Conservation (phyloP, 2,888 invertebrate species). For the Thyatira batis region DNA sequence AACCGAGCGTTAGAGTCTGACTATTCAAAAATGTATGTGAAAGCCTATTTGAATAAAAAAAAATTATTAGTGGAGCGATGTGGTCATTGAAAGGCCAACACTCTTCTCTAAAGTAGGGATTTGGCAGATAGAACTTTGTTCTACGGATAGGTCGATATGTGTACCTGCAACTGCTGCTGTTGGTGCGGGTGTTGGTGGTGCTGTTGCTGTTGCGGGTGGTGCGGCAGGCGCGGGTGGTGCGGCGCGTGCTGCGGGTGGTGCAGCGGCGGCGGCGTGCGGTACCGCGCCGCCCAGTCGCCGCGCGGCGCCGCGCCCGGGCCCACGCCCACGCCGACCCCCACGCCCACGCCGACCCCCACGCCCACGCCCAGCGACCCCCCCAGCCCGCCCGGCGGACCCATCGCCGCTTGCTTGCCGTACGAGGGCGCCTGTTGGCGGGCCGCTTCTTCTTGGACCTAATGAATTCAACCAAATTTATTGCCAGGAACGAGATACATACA, state of each 20-base stretch:
- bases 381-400: slow-evolving; percentile 62
- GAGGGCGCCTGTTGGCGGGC: slow-evolving; percentile 94
- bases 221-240: slow-evolving; percentile 50
- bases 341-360: slow-evolving; percentile 51
- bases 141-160: background rate
- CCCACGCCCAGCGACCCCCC: slow-evolving; percentile 37
- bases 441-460: slow-evolving; percentile 93
- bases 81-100: too few species aligned
- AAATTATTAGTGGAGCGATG: too few species aligned
- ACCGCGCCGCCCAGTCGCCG: slow-evolving; percentile 85
- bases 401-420: slow-evolving; percentile 88
- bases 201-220: slow-evolving; percentile 17
- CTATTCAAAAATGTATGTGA: too few species aligned
- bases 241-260: slow-evolving; percentile 52
- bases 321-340: slow-evolving; percentile 47
- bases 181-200: slow-evolving; percentile 23
- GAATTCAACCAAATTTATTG: background rate
- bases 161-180: slow-evolving; percentile 32
- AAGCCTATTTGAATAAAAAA: too few species aligned
- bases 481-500: too few species aligned
- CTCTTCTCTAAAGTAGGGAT: too few species aligned
- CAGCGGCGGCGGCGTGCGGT: slow-evolving; percentile 87
- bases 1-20: too few species aligned
- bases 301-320: slow-evolving; percentile 44
- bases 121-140: too few species aligned